Base-by-base conservation (phyloP, 2,888 invertebrate genomes). In the Gasteruption jaculator region DNA sequence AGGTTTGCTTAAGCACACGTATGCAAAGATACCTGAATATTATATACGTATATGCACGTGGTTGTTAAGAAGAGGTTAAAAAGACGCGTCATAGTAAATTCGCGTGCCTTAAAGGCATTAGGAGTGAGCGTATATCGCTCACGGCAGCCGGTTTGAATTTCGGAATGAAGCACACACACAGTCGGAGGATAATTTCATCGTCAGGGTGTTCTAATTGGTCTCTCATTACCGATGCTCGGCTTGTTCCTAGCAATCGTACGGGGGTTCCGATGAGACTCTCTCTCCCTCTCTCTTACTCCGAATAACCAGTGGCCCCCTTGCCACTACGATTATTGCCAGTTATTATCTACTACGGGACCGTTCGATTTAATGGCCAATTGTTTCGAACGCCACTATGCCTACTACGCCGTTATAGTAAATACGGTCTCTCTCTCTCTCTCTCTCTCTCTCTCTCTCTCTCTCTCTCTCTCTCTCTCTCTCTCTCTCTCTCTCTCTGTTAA, bases 201-300 rank as follows among this genome's bases (percentile, higher is more conserved):
- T 60, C 64, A 58, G 66, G 67, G 63, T 63, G 64, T 66, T 64
- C 65, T 68, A 68, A 69, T 68, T 68, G 67, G 65, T 53, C 68
- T 63, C 68, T 68, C 68, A 68, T 69, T 68, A 68, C 62, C 65
- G 68, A 66, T 68, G 66, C 64, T 68, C 68, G 61, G 55, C 64
- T 66, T 66, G 61, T 63, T 63, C 58, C 60, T 48, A 53, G 49
- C 53, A 44, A 50, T 47, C 42, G 41, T 32, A 24, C 39, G 29
- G 40, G 30, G 44, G 52, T 47, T 45, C 46, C n/a, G n/a, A n/a
- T n/a, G n/a, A n/a, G n/a, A n/a, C n/a, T n/a, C 33, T 32, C 37
- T 16, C 34, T 36, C 30, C 29, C 35, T 38, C 30, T 6, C 15
- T n/a, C n/a, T n/a, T n/a, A n/a, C n/a, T n/a, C n/a, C n/a, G n/a